Base-by-base conservation (phyloP, 2,797 vertebrate genomes). In the Antrozous pallidus region DNA sequence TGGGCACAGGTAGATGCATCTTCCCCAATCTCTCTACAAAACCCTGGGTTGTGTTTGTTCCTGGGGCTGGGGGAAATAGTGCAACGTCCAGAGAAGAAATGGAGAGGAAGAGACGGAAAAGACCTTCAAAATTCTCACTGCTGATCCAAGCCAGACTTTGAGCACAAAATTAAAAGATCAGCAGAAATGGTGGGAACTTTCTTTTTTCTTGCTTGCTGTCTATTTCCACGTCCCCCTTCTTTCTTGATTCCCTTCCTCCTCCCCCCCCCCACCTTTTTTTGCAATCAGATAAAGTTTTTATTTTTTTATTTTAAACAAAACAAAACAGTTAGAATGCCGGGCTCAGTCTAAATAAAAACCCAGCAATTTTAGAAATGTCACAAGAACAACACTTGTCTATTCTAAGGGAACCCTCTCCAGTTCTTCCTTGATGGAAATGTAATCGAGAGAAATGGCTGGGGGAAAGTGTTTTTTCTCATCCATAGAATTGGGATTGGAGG, bases 361-460 rank as follows among this genome's bases (percentile, higher is more conserved):
- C 13, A 36, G 40, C 6, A 9, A 94, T 93, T 94, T 96, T 70
- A 77, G 51, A 88, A 85, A 73, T 73, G 26, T 81, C 67, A 38
- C 26, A 88, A 88, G 65, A 94, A 77, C 8, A 31, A 22, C 47
- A 70, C 56, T 85, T 85, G 56, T 90, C 83, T 84, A 54, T 74
- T 91, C 88, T 83, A 45, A 93, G 82, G 90, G 90, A 95, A 83
- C 40, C 78, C 89, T 91, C 89, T 91, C 49, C 22, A 51, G 87
- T 74, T 94, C 80, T 95, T 95, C 70, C 95, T 91, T 93, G 95
- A 97, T 94, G 95, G 92, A 95, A 97, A 95, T 58, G 95, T 90
- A 94, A 95, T 94, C 95, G 96, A 90, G 94, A 97, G 93, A 94
- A 96, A 97, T 97, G 95, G 96, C 91, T 96, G 95, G 86, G 88